phyloP scores from a whole-genome alignment of 2,888 invertebrate genomes.

The Acheta domesticus region DNA sequence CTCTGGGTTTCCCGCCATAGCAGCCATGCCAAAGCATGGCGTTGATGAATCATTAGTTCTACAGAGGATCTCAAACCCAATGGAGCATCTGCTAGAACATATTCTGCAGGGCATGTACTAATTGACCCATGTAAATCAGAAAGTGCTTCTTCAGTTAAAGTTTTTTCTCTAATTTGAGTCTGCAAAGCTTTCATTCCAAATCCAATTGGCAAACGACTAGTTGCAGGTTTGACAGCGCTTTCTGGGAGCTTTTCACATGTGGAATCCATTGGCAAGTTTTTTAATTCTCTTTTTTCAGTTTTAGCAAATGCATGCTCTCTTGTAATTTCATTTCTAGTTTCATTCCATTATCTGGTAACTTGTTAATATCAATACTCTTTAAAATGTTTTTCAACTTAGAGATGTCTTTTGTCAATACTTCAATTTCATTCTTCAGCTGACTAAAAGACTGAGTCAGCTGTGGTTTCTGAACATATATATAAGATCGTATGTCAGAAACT shows the following conservation, averaged over 20 bases:
- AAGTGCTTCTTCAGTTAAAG: constrained; percentile 67
- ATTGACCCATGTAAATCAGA: constrained; percentile 69
- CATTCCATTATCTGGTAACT: background rate
- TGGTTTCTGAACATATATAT: background rate
- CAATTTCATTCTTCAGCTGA: background rate
- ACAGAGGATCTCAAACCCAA: constrained; percentile 55
- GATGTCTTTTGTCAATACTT: background rate
- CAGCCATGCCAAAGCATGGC: constrained; percentile 83
- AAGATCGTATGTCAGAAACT: background rate
- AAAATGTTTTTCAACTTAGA: background rate
- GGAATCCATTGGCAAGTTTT: background rate
- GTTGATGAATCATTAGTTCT: constrained; percentile 76
- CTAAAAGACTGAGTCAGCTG: background rate
- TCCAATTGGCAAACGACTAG: background rate
- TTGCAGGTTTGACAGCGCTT: background rate
- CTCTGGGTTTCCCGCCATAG: constrained; percentile 84
- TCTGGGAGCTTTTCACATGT: background rate
- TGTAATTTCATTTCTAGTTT: background rate
- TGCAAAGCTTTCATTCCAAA: constrained; percentile 54
- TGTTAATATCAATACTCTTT: background rate
- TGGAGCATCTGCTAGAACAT: constrained; percentile 58
- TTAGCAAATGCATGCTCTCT: background rate
- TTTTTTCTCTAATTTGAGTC: constrained; percentile 65
- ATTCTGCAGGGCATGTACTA: constrained; percentile 61
- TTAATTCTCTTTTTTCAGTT: background rate